Evolutionary conservation across 2,113 vertebrate species (phyloP), one percentile per base, ranked within the genome.

Genomic region (Notarius quadriscutis): DNA sequence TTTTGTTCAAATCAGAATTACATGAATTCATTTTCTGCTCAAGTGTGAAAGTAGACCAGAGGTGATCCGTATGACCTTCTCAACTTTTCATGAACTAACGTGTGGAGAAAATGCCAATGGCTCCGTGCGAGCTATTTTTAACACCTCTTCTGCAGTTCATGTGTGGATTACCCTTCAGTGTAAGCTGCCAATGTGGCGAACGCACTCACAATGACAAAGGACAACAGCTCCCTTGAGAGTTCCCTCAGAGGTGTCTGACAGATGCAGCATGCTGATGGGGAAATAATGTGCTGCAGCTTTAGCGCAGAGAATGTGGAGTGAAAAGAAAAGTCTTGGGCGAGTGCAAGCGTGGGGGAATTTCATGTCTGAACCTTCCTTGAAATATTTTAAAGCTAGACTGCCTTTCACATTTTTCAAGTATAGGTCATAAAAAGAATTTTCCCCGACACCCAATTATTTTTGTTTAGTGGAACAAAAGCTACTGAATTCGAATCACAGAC

Each of bases 171-270:
- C 88, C 90, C 90, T 85, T 89, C 55, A 88, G 90, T 85, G 30
- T 65, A 87, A 87, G 79, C 89, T 90, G 89, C 86, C 84, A 83
- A 87, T 67, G 87, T 89, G 17, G 65, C 67, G 69, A 87, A 90
- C 90, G 55, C 41, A 81, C 84, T 89, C 50, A 30, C 12, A 63
- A 14, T 87, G 85, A 88, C 86, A 91, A 91, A 92, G 90, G 89
- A 90, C 89, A 91, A 87, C 78, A 84, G 58, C 53, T 87, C 88
- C 91, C 89, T 81, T 85, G 83, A 90, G 88, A 88, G 65, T 67
- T 81, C 48, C 81, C 88, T 77, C 51, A 30, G 57, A 84, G 85
- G 84, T 88, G 71, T 85, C 72, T 58, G 75, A 86, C 79, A 81
- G 75, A 71, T 51, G 65, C 57, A 72, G 50, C 58, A 60, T 84